These are phyloP conservation scores for Dexiosoma caninum DNA, from an alignment of 2,888 invertebrate genomes.

Conservation along the genomic window DNA sequence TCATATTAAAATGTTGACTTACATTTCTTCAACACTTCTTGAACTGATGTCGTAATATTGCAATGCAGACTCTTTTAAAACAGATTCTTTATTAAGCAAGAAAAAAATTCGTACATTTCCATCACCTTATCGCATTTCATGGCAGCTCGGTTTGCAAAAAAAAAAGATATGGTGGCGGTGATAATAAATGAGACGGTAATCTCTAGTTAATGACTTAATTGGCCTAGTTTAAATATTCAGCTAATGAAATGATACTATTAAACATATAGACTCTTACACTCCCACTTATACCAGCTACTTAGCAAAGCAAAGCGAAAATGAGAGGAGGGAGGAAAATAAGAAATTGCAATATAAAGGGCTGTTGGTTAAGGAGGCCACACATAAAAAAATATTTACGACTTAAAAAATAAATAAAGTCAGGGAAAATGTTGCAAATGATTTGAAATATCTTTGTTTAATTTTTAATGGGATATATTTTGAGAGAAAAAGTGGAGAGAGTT, in stretches of 20 bases:
- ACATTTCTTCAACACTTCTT: too few relatives aligned
- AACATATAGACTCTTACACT: conserved; percentile 11
- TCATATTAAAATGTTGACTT: too few relatives aligned
- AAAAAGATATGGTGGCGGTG: conserved; percentile 1
- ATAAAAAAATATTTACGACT: not conserved
- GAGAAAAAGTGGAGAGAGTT: too few relatives aligned
- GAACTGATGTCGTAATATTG: too few relatives aligned
- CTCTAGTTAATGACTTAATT: conserved; percentile 52
- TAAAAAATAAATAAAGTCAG: not conserved
- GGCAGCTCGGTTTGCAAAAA: not conserved
- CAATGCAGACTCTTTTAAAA: too few relatives aligned
- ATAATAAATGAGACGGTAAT: conserved; percentile 18
- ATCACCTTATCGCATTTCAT: too few relatives aligned
- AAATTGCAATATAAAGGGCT: not conserved
- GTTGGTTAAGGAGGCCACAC: not conserved
- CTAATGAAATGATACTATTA: conserved; percentile 37
- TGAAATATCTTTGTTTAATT: not conserved
- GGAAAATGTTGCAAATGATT: not conserved
- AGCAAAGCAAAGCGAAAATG: not conserved
- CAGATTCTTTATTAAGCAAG: too few relatives aligned
- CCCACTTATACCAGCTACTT: not conserved
- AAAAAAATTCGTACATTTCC: too few relatives aligned
- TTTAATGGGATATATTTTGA: not conserved
- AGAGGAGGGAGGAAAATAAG: too few relatives aligned
- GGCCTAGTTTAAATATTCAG: conserved; percentile 50